Conservation (phyloP, 2,888 invertebrate species). For the Drosophila kokeensis region DNA sequence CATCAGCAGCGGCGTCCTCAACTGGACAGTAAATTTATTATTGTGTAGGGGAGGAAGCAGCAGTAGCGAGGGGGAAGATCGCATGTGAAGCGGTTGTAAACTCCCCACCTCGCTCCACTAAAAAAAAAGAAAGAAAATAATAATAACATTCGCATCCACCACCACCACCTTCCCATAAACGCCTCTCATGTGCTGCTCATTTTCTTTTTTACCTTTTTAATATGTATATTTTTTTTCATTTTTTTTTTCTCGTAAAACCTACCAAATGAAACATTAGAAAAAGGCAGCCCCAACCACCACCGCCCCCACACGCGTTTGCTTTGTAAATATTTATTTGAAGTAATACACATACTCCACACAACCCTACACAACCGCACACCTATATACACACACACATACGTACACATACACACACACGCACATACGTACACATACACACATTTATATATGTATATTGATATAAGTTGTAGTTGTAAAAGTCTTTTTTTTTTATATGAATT, state of each 20-base stretch:
- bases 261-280: slow-evolving; percentile 3
- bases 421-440: slow-evolving; percentile 26
- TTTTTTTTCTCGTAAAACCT: slow-evolving; percentile 19
- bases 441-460: slow-evolving; percentile 42
- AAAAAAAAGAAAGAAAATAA: background rate
- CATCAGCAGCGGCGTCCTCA: slow-evolving; percentile 26
- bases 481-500: slow-evolving; percentile 38
- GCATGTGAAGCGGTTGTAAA: background rate
- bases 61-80: background rate
- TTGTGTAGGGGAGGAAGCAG: background rate
- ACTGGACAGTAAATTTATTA: slow-evolving; percentile 34
- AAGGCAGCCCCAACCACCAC: background rate
- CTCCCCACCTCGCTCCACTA: background rate
- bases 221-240: slow-evolving; percentile 10
- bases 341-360: slow-evolving; percentile 29
- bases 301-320: slow-evolving; percentile 47
- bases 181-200: slow-evolving; percentile 25
- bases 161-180: background rate
- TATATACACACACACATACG: slow-evolving; percentile 13
- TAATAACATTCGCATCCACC: background rate
- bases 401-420: background rate
- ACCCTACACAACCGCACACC: slow-evolving; percentile 4
- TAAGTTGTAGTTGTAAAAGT: slow-evolving; percentile 59
- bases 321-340: slow-evolving; percentile 78
- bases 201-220: slow-evolving; percentile 20